Base-by-base conservation (phyloP, 2,113 vertebrate species). In the Apodemus speciosus region DNA sequence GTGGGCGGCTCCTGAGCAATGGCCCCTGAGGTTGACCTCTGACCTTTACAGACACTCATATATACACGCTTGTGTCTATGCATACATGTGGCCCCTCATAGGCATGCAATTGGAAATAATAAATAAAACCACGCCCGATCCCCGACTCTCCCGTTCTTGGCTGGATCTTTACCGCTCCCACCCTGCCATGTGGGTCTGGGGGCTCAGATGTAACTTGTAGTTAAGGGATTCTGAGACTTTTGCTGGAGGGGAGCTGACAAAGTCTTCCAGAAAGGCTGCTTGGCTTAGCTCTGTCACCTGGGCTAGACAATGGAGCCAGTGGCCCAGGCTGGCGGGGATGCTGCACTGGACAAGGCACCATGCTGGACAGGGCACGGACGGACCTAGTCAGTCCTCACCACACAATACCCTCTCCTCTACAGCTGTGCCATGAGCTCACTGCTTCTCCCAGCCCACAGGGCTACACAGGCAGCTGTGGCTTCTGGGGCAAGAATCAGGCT, bases 401-500 rank as follows among this genome's bases (percentile, higher is more conserved):
- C 77, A 91, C 93, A 92, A 66, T 80, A 86, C 94, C 53, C 87
- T 81, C 80, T 49, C 89, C 49, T 1, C 43, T 80, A 95, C 97
- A 97, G 97, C 96, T 96, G 96, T 38, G 95, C 79, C 79, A 91
- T 97, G 97, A 97, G 95, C 96, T 96, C 97, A 97, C 83, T 92
- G 93, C 73, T 92, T 80, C 94, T 93, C 77, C 53, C 30, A 21
- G 21, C 80, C 85, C 56, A 32, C 32, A 62, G 87, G 58, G 80
- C 69, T 66, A 71, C 69, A 0, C 3, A 83, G 72, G 56, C 92
- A 94, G 94, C 95, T 96, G 96, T 88, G 88, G 53, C 64, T 85
- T 68, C 69, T 38, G 46, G 75, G 64, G 88, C 58, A 83, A 92
- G 85, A 94, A 83, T 43, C 60, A 66, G 83, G 71, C 86, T 93